Evolutionary conservation across 1,140 invertebrate species (phyloP).

Genomic region (Anoplophora glabripennis): DNA sequence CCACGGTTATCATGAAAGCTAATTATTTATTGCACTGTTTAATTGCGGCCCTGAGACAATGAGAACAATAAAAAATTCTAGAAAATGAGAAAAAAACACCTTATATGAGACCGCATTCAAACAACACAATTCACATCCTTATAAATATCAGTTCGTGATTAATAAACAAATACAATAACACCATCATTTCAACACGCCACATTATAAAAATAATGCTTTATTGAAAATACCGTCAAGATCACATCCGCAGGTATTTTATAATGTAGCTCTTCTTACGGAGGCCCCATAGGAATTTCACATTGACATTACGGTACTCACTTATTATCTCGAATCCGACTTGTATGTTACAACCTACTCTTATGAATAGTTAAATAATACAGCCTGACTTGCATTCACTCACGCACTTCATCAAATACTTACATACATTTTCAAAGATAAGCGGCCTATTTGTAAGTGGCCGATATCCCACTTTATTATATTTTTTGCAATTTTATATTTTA

Average conservation of each 20-base stretch:
- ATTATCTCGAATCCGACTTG: constrained; percentile 29
- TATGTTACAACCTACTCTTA: constrained; percentile 33
- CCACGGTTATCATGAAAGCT: neutral
- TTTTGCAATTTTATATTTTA: constrained; percentile 31
- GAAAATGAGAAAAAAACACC: constrained; percentile 1
- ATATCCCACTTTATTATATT: constrained; percentile 24
- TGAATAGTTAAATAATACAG: constrained; percentile 44
- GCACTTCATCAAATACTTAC: constrained; percentile 13
- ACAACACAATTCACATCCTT: constrained; percentile 6
- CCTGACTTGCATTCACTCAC: constrained; percentile 45
- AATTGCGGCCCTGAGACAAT: neutral
- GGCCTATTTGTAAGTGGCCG: constrained; percentile 22
- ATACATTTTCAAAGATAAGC: constrained; percentile 16
- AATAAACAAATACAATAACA: constrained; percentile 21
- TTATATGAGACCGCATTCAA: neutral
- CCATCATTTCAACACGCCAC: constrained; percentile 4
- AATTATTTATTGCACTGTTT: constrained; percentile 3
- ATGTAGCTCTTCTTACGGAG: constrained; percentile 15
- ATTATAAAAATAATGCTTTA: constrained; percentile 12
- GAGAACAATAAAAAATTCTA: neutral
- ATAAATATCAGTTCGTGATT: constrained; percentile 16
- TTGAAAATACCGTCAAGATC: neutral
- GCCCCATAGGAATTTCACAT: constrained; percentile 6
- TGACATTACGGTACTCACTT: constrained; percentile 34
- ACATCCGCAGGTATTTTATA: constrained; percentile 3